A percentile compares a stretch with the other conserved stretches of the same genome.
Evolutionary conservation across 1,140 invertebrate genomes (phyloP).

Genomic region (Pemphigus obesinymphae): DNA sequence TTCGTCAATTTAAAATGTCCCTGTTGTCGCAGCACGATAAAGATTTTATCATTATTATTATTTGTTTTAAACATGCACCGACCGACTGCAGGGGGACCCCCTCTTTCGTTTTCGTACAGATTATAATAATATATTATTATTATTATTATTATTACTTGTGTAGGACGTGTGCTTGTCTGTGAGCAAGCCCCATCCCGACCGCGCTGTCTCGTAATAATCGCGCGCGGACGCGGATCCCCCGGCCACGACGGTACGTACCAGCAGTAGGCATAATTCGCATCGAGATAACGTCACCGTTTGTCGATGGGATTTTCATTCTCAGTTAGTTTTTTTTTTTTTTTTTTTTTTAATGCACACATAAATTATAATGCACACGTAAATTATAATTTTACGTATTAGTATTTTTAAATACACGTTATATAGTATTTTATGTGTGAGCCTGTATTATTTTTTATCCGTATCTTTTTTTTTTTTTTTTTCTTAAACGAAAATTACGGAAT

Average conservation of each 20-base stretch:
- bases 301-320: too few relatives aligned
- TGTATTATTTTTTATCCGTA: neutral
- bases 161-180: neutral
- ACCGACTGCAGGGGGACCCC: neutral
- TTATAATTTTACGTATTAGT: too few relatives aligned
- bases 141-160: slow-evolving; percentile 4
- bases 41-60: too few relatives aligned
- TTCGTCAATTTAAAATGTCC: slow-evolving; percentile 6
- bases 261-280: too few relatives aligned
- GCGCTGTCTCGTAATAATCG: neutral
- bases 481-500: too few relatives aligned
- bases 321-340: neutral
- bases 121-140: neutral
- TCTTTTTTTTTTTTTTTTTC: neutral
- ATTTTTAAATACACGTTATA: too few relatives aligned
- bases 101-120: neutral
- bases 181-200: neutral
- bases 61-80: neutral
- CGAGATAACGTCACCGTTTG: too few relatives aligned
- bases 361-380: neutral
- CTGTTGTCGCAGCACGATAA: neutral
- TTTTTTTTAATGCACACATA: too few relatives aligned
- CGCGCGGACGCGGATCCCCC: neutral
- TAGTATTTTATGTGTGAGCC: too few relatives aligned
- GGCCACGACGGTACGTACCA: neutral